Evolutionary conservation across 2,113 vertebrate genomes (phyloP).

Genomic region (Oplegnathus fasciatus): DNA sequence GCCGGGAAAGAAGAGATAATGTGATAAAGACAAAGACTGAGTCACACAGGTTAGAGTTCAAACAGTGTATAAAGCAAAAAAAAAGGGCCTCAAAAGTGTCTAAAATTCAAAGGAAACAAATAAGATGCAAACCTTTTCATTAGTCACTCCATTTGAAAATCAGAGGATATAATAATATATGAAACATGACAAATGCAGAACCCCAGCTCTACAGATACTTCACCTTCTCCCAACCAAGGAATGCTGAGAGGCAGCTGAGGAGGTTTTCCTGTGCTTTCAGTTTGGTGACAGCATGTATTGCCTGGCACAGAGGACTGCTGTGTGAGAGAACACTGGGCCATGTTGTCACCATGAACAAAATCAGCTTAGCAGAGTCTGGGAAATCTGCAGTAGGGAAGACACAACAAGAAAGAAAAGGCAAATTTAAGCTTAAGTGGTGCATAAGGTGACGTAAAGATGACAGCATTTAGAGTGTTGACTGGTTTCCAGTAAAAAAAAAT

Average conservation of each 20-base stretch:
- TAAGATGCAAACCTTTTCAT: not conserved
- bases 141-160: not conserved
- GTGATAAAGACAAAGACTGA: not conserved
- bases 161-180: not conserved
- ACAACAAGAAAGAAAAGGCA: conserved; percentile 2
- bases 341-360: conserved; percentile 91
- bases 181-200: not conserved
- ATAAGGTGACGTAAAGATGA: not conserved
- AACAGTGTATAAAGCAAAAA: not conserved
- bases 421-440: not conserved
- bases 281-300: conserved; percentile 89
- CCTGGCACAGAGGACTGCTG: conserved; percentile 85
- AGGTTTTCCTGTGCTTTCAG: conserved; percentile 85
- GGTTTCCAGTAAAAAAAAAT: not conserved
- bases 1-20: not conserved
- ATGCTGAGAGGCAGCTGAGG: conserved; percentile 84
- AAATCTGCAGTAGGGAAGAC: conserved; percentile 83
- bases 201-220: conserved; percentile 19
- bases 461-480: not conserved
- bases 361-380: conserved; percentile 88
- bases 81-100: not conserved
- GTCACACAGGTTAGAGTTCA: not conserved
- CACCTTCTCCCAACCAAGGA: conserved; percentile 94
- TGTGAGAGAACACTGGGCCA: conserved; percentile 90
- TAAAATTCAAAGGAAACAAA: not conserved